These are phyloP conservation scores for Limonius californicus DNA, from an alignment of 1,140 invertebrate genomes.

Conservation along the genomic window DNA sequence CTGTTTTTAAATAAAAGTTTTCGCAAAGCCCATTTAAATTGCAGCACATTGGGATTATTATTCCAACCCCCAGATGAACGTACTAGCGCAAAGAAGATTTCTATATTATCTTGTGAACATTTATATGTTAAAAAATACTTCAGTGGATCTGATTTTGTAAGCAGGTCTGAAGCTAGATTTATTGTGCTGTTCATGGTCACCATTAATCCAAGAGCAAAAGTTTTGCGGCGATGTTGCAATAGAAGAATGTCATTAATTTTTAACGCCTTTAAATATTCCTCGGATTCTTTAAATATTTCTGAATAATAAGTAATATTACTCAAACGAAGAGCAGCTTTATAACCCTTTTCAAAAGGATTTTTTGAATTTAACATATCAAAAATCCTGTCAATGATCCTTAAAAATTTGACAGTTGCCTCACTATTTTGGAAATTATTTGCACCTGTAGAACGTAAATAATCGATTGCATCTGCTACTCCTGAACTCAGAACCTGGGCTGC, in stretches of 20 bases:
- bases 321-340: slow-evolving; percentile 30
- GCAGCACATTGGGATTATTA: slow-evolving; percentile 32
- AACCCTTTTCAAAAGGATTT: slow-evolving; percentile 34
- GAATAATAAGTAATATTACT: slow-evolving; percentile 25
- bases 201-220: slow-evolving; percentile 19
- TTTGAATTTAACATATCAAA: slow-evolving; percentile 39
- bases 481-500: slow-evolving; percentile 36
- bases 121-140: slow-evolving; percentile 40
- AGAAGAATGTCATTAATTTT: slow-evolving; percentile 15
- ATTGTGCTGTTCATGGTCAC: slow-evolving; percentile 21
- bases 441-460: slow-evolving; percentile 29
- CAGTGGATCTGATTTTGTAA: slow-evolving; percentile 19
- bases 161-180: slow-evolving; percentile 25
- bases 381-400: slow-evolving; percentile 34
- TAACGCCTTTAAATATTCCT: slow-evolving; percentile 14
- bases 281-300: slow-evolving; percentile 19
- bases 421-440: slow-evolving; percentile 23
- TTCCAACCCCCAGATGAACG: slow-evolving; percentile 25
- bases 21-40: slow-evolving; percentile 21
- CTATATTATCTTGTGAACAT: slow-evolving; percentile 37
- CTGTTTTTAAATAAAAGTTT: neutral
- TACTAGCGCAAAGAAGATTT: slow-evolving; percentile 38
- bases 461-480: slow-evolving; percentile 37
- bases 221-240: slow-evolving; percentile 6
- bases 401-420: slow-evolving; percentile 34